Evolutionary conservation across 1,140 invertebrate species (phyloP), one percentile per base, ranked within the genome.

Genomic region (Drosophila carrolli): DNA sequence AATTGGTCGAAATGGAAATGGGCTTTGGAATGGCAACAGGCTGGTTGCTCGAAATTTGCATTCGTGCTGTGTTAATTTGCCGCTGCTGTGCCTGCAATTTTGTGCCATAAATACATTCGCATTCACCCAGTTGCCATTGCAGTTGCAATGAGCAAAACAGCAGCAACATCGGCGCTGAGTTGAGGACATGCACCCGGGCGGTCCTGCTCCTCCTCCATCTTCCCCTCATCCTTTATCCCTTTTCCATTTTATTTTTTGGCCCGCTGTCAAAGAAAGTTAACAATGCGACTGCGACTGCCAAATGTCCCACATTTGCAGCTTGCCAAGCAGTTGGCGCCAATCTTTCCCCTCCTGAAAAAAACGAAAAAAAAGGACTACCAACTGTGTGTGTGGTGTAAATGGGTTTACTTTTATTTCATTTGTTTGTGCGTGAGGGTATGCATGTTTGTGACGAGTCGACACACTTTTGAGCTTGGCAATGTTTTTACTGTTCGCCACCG

Each of bases 401-500:
- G 80, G 84, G 84, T 88, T 89, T 88, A 88, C 84, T 88, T 88
- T 88, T 88, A 88, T 88, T 89, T 88, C 83, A 88, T 88, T 88
- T 88, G 79, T 82, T 73, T 76, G 58, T 83, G 81, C 53, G 65
- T 75, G 65, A 43, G 63, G 32, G 40, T 72, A 53, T 44, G 48
- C 54, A 35, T 81, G 79, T 32, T 73, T 50, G 48, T 83, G 83
- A 68, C 76, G 80, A 89, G 84, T 86, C 82, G 82, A 86, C 82
- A 86, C 83, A 86, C 82, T 86, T 89, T 89, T 80, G 58, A 67
- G 75, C 75, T 63, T 66, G 68, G 81, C 81, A 85, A 83, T 74
- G 66, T 83, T 80, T 84, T 76, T 61, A 78, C 79, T 81, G 53
- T 53, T 72, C 72, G 47, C 55, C 57, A 40, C 41, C 75, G 55